A percentile compares a stretch with the other conserved stretches of the same genome.
Conservation (phyloP, 1,140 invertebrate genomes). For the Brachionus asplanchnoidis region DNA sequence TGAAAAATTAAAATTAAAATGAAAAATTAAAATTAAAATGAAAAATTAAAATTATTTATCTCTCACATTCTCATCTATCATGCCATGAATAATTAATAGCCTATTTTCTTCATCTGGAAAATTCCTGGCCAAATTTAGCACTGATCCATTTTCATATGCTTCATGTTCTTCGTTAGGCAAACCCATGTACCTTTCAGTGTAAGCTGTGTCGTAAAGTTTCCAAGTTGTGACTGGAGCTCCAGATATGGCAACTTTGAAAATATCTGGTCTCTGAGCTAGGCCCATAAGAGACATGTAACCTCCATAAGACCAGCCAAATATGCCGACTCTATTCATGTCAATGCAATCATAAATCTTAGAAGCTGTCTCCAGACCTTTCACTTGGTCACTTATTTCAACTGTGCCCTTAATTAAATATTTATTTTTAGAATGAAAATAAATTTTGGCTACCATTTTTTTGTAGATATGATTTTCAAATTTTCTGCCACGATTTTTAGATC, state of each 20-base stretch:
- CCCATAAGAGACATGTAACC: conserved; percentile 61
- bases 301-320: conserved; percentile 96
- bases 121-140: conserved; percentile 50
- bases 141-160: conserved; percentile 63
- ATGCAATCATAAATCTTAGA: conserved; percentile 77
- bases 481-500: conserved; percentile 83
- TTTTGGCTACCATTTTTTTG: conserved; percentile 67
- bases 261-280: conserved; percentile 57
- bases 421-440: not conserved
- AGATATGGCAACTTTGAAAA: conserved; percentile 71
- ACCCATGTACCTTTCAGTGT: conserved; percentile 92
- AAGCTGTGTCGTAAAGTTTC: conserved; percentile 85
- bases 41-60: not conserved
- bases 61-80: conserved; percentile 94
- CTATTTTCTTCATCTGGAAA: conserved; percentile 68
- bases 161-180: conserved; percentile 72
- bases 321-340: conserved; percentile 82
- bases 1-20: not conserved
- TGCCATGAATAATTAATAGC: conserved; percentile 90
- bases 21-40: not conserved
- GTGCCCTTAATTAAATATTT: conserved; percentile 65
- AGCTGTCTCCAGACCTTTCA: conserved; percentile 84
- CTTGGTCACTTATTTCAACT: conserved; percentile 90
- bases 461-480: conserved; percentile 83
- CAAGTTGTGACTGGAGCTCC: conserved; percentile 95